Percentiles rank a stretch among this genome's conserved stretches.
Conservation (phyloP, 2,113 vertebrate species). For the Cololabis saira region DNA sequence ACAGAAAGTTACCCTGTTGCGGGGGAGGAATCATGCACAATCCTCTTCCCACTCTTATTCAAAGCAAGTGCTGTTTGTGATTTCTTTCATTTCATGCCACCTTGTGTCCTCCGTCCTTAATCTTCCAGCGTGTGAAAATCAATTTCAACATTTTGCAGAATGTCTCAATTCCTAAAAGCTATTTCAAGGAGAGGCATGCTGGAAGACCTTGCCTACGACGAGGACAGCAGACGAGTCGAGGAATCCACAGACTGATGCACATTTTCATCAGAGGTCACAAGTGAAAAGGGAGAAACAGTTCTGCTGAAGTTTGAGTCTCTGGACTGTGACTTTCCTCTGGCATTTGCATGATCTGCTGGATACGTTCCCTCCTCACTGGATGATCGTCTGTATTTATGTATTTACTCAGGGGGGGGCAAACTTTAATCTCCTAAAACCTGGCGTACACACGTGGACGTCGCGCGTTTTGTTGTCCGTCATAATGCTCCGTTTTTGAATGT, state of each 20-base stretch:
- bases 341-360: background rate
- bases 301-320: background rate
- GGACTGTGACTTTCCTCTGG: background rate
- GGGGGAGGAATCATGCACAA: background rate
- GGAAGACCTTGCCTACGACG: background rate
- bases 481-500: too few species aligned
- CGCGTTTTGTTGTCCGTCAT: too few species aligned
- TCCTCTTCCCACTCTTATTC: background rate
- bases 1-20: background rate
- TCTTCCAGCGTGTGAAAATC: slow-evolving; percentile 1
- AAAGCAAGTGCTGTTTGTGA: background rate
- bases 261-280: slow-evolving; percentile 3
- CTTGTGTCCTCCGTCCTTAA: background rate
- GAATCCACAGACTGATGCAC: background rate
- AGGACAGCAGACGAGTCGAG: background rate
- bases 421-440: too few species aligned
- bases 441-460: too few species aligned
- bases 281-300: background rate
- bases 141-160: slow-evolving; percentile 8
- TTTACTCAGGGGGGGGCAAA: too few species aligned
- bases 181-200: slow-evolving; percentile 1
- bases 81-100: slow-evolving; percentile 4
- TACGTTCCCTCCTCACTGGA: too few species aligned
- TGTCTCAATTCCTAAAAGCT: slow-evolving; percentile 8
- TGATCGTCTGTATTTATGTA: too few species aligned